phyloP scores from a whole-genome alignment of 1,140 invertebrate species.

The Tenebrio molitor region DNA sequence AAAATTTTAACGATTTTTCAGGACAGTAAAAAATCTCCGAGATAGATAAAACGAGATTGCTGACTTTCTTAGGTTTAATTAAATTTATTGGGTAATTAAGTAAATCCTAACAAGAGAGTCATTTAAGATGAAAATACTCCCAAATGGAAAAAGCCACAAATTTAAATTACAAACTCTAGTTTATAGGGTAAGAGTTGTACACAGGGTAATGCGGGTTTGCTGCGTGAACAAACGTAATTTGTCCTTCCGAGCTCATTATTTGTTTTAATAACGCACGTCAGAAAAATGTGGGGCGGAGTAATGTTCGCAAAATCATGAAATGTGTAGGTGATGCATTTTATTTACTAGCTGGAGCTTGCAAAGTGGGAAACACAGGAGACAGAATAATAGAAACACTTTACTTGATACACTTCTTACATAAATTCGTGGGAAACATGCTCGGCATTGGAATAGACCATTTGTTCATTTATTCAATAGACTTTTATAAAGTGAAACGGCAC shows the following conservation, averaged over 20 bases:
- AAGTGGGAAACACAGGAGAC: not conserved
- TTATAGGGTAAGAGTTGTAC: not conserved
- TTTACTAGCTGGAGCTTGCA: not conserved
- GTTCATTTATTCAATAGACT: not conserved
- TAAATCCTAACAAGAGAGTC: slow-evolving; percentile 37
- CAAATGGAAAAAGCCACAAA: slow-evolving; percentile 33
- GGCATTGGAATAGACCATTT: not conserved
- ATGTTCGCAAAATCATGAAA: not conserved
- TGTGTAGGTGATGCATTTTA: not conserved
- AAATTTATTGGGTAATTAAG: slow-evolving; percentile 34
- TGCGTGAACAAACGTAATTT: not conserved
- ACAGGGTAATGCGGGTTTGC: not conserved
- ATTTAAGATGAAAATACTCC: slow-evolving; percentile 27
- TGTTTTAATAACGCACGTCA: no score
- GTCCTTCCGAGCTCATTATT: no score
- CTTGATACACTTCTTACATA: no score
- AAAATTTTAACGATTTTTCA: slow-evolving; percentile 2
- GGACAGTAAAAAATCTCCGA: slow-evolving; percentile 1
- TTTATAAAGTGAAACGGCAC: slow-evolving; percentile 6
- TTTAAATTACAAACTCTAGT: slow-evolving; percentile 17
- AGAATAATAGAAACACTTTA: not conserved
- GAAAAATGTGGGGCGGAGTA: not conserved
- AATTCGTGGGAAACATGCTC: not conserved
- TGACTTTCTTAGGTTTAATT: slow-evolving; percentile 16
- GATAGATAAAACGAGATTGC: not conserved